These are phyloP conservation scores for Helicoverpa armigera DNA, from an alignment of 1,140 invertebrate species.

Conservation along the genomic window DNA sequence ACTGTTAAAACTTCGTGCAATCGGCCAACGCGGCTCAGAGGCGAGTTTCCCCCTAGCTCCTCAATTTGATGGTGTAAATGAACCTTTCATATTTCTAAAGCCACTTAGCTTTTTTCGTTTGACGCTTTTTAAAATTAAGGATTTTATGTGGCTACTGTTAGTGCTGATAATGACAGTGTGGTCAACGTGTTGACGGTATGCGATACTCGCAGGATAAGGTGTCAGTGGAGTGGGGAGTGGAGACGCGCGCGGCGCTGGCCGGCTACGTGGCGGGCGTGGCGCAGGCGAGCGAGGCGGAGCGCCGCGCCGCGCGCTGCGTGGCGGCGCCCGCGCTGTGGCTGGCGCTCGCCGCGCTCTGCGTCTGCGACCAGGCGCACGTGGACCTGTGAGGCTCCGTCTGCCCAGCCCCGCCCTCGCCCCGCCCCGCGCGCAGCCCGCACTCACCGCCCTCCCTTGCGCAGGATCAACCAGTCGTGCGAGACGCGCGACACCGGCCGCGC, in stretches of 20 bases:
- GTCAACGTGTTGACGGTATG: neutral
- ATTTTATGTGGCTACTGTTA: neutral
- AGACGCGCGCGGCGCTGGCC: conserved; percentile 96
- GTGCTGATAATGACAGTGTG: neutral
- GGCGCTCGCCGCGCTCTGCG: conserved; percentile 96
- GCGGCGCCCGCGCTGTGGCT: conserved; percentile 96
- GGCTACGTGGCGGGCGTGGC: conserved; percentile 96
- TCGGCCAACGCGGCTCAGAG: too few relatives aligned
- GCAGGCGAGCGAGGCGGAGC: conserved; percentile 91
- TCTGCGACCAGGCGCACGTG: conserved; percentile 96
- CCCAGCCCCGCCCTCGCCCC: conserved; percentile 45
- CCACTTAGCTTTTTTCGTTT: too few relatives aligned
- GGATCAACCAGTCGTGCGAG: conserved; percentile 64
- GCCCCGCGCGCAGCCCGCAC: conserved; percentile 76
- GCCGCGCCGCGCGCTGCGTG: conserved; percentile 92
- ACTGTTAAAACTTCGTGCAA: too few relatives aligned
- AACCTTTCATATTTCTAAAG: too few relatives aligned
- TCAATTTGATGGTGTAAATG: too few relatives aligned
- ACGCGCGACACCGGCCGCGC: conserved; percentile 61
- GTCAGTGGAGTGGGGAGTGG: conserved; percentile 94
- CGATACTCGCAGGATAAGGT: conserved; percentile 91
- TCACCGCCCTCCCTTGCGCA: conserved; percentile 89
- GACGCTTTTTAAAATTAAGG: too few relatives aligned
- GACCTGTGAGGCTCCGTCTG: conserved; percentile 88
- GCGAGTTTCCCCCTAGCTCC: too few relatives aligned